Percentiles rank a stretch among this genome's conserved stretches.
Conservation (phyloP, 2,113 vertebrate species). For the Eurystomus gularis region DNA sequence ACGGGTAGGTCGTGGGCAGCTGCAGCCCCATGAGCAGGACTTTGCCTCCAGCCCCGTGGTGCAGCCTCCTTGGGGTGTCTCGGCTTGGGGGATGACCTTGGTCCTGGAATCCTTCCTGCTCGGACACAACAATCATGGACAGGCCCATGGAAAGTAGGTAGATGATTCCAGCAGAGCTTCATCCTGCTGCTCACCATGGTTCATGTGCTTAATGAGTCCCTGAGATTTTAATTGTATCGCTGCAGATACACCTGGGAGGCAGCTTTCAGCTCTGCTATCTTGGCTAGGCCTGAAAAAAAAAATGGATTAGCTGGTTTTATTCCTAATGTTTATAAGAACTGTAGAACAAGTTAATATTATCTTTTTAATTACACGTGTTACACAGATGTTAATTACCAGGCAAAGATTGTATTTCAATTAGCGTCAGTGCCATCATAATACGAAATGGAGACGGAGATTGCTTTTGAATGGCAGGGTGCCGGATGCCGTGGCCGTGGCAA, state of each 20-base stretch:
- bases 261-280: neutral
- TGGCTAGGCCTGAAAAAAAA: neutral
- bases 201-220: neutral
- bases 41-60: neutral
- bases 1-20: neutral
- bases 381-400: slow-evolving; percentile 5
- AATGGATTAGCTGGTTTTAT: neutral
- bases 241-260: neutral
- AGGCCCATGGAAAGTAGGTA: neutral
- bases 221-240: accelerated
- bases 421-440: neutral
- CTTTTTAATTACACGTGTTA: slow-evolving; percentile 13
- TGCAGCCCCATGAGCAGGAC: neutral
- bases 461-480: neutral
- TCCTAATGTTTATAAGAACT: neutral
- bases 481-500: neutral
- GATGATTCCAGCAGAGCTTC: neutral
- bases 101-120: neutral
- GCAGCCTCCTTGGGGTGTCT: neutral
- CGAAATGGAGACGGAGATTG: neutral
- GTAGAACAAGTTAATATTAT: neutral
- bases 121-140: neutral
- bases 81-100: neutral
- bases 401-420: neutral
- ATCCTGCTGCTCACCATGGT: neutral